Evolutionary conservation across 1,140 invertebrate species (phyloP).

Genomic region (Zeugodacus cucurbitae): DNA sequence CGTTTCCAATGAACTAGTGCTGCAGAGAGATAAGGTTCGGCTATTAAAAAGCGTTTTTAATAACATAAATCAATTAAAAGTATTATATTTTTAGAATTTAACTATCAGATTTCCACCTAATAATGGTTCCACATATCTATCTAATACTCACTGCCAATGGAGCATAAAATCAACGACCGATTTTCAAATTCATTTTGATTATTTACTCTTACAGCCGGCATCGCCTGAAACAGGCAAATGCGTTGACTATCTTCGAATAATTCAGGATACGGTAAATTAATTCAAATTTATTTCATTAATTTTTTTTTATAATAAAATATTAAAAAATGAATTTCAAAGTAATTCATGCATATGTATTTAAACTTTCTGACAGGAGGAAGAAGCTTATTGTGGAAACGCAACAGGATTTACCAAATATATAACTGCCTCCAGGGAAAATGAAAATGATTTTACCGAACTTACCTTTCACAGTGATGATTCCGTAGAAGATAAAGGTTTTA

Average conservation of each 20-base stretch:
- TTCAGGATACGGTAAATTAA: constrained; percentile 40
- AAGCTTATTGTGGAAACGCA: constrained; percentile 30
- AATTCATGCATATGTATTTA: background rate
- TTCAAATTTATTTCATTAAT: background rate
- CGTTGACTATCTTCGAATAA: constrained; percentile 50
- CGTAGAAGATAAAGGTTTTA: constrained; percentile 41
- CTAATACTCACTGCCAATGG: constrained; percentile 53
- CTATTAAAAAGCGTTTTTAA: background rate
- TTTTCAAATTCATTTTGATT: constrained; percentile 47
- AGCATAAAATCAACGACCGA: constrained; percentile 14
- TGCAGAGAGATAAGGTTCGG: constrained; percentile 40
- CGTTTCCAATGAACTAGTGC: background rate
- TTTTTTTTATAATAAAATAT: background rate
- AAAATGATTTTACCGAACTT: constrained; percentile 43
- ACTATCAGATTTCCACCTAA: constrained; percentile 34
- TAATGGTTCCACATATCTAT: background rate
- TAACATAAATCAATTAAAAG: background rate
- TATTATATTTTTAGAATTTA: background rate
- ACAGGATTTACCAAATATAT: constrained; percentile 45
- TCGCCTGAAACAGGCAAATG: constrained; percentile 54
- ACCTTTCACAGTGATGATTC: constrained; percentile 51
- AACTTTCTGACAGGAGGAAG: background rate
- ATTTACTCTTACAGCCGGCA: constrained; percentile 47
- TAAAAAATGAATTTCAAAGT: no score
- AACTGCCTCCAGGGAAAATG: background rate